These are phyloP conservation scores for Drosophila auraria DNA, from an alignment of 1,140 invertebrate species.

Conservation along the genomic window DNA sequence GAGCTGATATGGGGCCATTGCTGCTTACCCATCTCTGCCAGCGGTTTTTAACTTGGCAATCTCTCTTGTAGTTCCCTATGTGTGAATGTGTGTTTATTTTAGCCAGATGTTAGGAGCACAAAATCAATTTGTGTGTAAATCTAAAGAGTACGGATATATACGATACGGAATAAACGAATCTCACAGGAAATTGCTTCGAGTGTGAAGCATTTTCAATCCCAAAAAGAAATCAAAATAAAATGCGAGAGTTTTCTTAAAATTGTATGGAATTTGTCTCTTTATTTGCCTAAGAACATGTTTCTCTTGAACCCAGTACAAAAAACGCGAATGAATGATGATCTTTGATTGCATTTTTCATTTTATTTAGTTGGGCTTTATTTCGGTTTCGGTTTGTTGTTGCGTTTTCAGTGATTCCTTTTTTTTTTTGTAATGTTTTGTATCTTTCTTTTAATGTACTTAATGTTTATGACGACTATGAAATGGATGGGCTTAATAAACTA, in stretches of 20 bases:
- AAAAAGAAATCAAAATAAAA: conserved; percentile 37
- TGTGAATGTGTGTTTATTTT: conserved; percentile 31
- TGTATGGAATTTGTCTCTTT: conserved; percentile 75
- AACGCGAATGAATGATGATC: conserved; percentile 49
- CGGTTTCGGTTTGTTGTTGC: conserved; percentile 45
- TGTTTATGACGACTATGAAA: conserved; percentile 81
- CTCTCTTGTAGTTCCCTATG: conserved; percentile 34
- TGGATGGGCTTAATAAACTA: conserved; percentile 82
- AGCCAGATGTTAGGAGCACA: conserved; percentile 41
- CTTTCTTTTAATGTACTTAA: conserved; percentile 67
- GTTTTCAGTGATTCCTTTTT: conserved; percentile 55
- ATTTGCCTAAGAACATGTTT: conserved; percentile 73
- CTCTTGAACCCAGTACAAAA: conserved; percentile 54
- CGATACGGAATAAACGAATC: conserved; percentile 23
- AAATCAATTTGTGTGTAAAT: conserved; percentile 32
- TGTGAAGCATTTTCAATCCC: conserved; percentile 1
- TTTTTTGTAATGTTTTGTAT: conserved; percentile 37
- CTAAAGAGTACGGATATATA: conserved; percentile 1
- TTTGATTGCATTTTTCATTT: conserved; percentile 65
- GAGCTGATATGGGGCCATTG: conserved; percentile 27
- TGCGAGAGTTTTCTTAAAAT: conserved; percentile 62
- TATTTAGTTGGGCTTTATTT: conserved; percentile 43
- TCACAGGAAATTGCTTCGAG: conserved; percentile 5
- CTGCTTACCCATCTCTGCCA: conserved; percentile 9
- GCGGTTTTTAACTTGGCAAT: conserved; percentile 34